Evolutionary conservation across 1,140 invertebrate genomes (phyloP), one percentile per base, ranked within the genome.

Genomic region (Matsumurasca onukii): DNA sequence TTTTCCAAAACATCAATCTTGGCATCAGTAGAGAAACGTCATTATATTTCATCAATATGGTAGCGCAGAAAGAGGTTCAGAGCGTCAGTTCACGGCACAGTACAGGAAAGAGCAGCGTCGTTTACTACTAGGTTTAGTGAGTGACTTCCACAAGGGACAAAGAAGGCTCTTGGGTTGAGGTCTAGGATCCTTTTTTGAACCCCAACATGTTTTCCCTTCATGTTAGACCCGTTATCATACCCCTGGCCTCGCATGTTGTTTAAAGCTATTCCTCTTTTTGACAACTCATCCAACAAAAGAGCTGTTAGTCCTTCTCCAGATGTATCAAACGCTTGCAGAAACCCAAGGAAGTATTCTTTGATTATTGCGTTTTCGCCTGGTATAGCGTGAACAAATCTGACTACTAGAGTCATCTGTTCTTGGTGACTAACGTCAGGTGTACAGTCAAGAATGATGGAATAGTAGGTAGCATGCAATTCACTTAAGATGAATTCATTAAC

Each of bases 161-260:
- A 73, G 66, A 68, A 66, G 31, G 73, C 72, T 49, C 45, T 39
- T 15, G 69, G 27, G 72, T 72, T 76, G 24, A 71, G 39, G 27
- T 73, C 64, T 9, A 73, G 39, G 52, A 74, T 74, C 34, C 22
- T 64, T 20, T 68, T 67, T 69, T 75, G 72, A 2, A 72, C 70
- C 5, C 73, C 73, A 27, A 48, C 70, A 48, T 73, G 34, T 45
- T 70, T 64, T 61, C 75, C 76, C 27, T 67, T 71, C 73, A 78
- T 79, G 67, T 78, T 79, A 3, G 73, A n/a, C 1, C 75, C 76
- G 69, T 77, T 78, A 63, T 78, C 77, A 68, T 78, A 78, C 2
- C 73, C 71, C 69, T 79, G 77, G 3, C 75, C 75, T 39, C 77
- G 48, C 30, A 74, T 69, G 69, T 78, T 71, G 12, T 75, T 22